Evolutionary conservation across 1,140 invertebrate species (phyloP).

Genomic region (Gonatopus flavifemur): DNA sequence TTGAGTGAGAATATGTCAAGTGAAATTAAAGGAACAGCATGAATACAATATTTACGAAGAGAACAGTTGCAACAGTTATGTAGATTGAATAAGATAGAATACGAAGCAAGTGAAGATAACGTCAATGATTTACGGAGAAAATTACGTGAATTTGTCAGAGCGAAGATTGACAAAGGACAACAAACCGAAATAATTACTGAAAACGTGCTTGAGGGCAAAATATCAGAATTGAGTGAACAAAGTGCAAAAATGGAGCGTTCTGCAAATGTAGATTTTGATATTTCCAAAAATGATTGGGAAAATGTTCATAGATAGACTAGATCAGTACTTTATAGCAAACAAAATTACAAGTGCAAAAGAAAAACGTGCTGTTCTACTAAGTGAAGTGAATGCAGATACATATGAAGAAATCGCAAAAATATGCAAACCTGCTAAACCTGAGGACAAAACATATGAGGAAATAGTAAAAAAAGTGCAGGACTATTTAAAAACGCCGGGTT

Average conservation of each 20-base stretch:
- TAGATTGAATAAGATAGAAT: neutral
- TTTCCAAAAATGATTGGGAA: conserved; percentile 19
- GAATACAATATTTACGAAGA: neutral
- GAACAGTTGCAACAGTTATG: neutral
- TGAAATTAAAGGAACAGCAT: neutral
- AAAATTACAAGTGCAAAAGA: conserved; percentile 22
- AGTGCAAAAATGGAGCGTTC: neutral
- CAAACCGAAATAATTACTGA: no score
- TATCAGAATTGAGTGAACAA: neutral
- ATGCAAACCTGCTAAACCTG: conserved; percentile 25
- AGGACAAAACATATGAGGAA: conserved; percentile 22
- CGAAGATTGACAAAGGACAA: neutral
- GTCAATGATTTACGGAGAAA: neutral
- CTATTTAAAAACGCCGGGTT: conserved; percentile 31
- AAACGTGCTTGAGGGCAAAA: neutral
- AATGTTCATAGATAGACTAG: conserved; percentile 22
- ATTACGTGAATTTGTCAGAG: neutral
- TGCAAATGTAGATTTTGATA: neutral
- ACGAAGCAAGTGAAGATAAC: neutral
- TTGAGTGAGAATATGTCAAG: no score
- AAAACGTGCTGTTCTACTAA: conserved; percentile 32
- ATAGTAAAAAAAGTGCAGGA: conserved; percentile 24
- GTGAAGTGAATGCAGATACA: conserved; percentile 26
- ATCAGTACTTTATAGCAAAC: conserved; percentile 36
- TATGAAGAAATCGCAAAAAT: conserved; percentile 32